Evolutionary conservation across 2,113 vertebrate species (phyloP).

Genomic region (Poecile atricapillus): DNA sequence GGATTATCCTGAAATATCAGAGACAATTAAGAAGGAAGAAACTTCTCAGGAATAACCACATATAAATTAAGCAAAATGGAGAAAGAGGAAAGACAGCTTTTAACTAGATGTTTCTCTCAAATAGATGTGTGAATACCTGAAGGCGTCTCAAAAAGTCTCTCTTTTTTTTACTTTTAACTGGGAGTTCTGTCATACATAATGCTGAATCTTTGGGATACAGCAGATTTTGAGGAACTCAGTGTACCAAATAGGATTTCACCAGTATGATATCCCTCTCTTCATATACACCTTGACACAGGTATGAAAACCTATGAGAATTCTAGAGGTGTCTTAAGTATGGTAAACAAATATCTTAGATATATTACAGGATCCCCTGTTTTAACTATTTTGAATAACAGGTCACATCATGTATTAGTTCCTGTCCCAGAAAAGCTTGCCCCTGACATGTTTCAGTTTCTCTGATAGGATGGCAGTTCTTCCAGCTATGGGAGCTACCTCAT

Average conservation of each 20-base stretch:
- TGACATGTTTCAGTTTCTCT: not conserved
- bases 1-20: not conserved
- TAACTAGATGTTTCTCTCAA: not conserved
- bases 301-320: not conserved
- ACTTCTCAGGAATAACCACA: not conserved
- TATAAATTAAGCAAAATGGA: not conserved
- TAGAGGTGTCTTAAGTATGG: not conserved
- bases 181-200: not conserved
- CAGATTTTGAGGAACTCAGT: not conserved
- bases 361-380: not conserved
- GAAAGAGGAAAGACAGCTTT: not conserved
- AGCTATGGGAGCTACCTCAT: not conserved
- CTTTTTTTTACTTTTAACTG: not conserved
- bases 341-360: not conserved
- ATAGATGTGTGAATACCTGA: not conserved
- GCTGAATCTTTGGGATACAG: not conserved
- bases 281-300: not conserved
- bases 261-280: not conserved
- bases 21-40: not conserved
- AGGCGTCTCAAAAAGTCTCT: not conserved
- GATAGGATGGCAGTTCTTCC: not conserved
- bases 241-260: not conserved
- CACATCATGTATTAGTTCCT: not conserved
- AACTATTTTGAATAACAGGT: not conserved
- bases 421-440: not conserved